phyloP scores from a whole-genome alignment of 2,888 invertebrate genomes.

The Andrena bucephala region DNA sequence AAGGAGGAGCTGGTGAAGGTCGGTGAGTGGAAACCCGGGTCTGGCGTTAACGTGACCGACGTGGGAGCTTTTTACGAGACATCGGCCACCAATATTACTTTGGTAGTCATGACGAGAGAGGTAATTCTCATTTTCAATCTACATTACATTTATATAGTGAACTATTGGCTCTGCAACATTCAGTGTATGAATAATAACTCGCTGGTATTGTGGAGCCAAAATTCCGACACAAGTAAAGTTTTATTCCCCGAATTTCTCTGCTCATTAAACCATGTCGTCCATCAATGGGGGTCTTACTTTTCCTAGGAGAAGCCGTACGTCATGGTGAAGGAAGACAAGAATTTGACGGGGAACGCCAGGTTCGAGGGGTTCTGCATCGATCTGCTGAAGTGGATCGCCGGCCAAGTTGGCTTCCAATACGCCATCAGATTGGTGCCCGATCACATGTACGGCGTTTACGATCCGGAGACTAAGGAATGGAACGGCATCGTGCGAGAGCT shows the following conservation, averaged over 20 bases:
- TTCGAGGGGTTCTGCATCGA: constrained; percentile 97
- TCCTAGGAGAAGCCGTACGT: constrained; percentile 95
- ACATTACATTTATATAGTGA: background rate
- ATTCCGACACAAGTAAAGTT: too few relatives aligned
- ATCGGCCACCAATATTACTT: constrained; percentile 93
- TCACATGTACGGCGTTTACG: constrained; percentile 95
- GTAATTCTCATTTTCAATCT: constrained; percentile 84
- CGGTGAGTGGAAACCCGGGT: constrained; percentile 92
- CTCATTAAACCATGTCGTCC: constrained; percentile 13
- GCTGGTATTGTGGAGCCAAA: too few relatives aligned
- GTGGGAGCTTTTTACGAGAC: constrained; percentile 94
- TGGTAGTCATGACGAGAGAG: constrained; percentile 96
- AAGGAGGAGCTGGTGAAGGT: constrained; percentile 92
- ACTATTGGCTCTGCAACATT: background rate
- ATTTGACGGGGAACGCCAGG: constrained; percentile 93
- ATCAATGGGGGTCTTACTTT: constrained; percentile 52
- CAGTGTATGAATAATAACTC: too few relatives aligned
- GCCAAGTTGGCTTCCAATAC: constrained; percentile 95
- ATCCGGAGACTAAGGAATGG: constrained; percentile 95
- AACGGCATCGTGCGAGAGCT: constrained; percentile 95
- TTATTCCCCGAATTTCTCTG: background rate
- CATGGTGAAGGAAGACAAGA: constrained; percentile 94
- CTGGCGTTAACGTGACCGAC: constrained; percentile 93
- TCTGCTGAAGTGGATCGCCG: constrained; percentile 92
- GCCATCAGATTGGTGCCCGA: constrained; percentile 93